A percentile compares a stretch with the other conserved stretches of the same genome.
Conservation (phyloP, 2,113 vertebrate species). For the Uria aalge region DNA sequence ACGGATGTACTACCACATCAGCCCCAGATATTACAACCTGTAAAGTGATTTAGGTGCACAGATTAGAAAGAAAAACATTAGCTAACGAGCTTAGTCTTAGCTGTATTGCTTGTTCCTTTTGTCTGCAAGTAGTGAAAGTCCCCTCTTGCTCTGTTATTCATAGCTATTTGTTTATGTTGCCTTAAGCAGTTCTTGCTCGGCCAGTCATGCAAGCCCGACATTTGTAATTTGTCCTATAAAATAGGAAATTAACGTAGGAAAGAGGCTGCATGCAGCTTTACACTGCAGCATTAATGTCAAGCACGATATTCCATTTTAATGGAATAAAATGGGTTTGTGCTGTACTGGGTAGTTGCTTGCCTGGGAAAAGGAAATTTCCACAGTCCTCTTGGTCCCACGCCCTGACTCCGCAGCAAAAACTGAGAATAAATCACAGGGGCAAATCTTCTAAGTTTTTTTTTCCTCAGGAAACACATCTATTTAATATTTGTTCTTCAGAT, state of each 20-base stretch:
- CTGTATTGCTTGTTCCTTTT: background rate
- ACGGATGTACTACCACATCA: background rate
- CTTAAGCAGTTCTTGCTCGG: slow-evolving; percentile 16
- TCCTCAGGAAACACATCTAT: background rate
- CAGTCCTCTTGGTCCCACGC: background rate
- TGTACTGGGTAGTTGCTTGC: background rate
- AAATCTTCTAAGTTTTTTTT: background rate
- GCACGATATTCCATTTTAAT: background rate
- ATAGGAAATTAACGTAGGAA: background rate
- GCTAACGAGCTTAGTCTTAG: slow-evolving; percentile 16
- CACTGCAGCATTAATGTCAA: background rate
- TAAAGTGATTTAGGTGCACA: background rate
- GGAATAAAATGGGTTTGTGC: background rate
- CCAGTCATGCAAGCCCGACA: slow-evolving; percentile 32
- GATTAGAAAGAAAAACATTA: background rate
- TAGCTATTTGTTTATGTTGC: slow-evolving; percentile 37
- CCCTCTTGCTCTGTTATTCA: background rate
- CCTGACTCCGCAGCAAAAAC: background rate
- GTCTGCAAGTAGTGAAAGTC: background rate
- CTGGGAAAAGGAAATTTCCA: slow-evolving; percentile 38
- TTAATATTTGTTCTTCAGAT: background rate
- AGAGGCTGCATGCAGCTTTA: background rate
- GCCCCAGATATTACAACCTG: background rate
- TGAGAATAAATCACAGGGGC: background rate
- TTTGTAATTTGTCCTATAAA: slow-evolving; percentile 47